Conservation (phyloP, 2,888 invertebrate species). For the Prenolepis imparis region DNA sequence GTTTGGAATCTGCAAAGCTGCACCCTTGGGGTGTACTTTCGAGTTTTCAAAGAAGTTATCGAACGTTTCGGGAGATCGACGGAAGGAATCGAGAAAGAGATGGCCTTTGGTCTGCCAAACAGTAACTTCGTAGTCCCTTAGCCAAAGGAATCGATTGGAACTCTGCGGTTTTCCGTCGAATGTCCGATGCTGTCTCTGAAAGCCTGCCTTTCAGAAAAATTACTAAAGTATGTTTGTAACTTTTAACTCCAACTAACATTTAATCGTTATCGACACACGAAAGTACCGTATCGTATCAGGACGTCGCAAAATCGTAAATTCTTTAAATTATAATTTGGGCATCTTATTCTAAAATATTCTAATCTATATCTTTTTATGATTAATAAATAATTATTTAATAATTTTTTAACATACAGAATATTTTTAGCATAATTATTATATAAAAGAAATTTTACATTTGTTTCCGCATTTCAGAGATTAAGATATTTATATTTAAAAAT, state of each 20-base stretch:
- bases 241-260: constrained; percentile 25
- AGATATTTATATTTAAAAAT: background rate
- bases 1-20: constrained; percentile 43
- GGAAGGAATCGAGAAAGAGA: constrained; percentile 47
- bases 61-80: constrained; percentile 45
- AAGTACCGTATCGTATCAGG: background rate
- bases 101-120: constrained; percentile 52
- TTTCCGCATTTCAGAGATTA: background rate
- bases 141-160: constrained; percentile 66
- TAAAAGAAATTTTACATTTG: background rate
- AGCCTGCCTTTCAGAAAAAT: constrained; percentile 18
- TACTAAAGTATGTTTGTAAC: constrained; percentile 38
- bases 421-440: background rate
- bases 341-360: background rate
- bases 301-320: background rate
- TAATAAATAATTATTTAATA: background rate
- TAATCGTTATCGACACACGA: background rate
- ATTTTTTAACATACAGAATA: background rate
- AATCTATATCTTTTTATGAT: background rate
- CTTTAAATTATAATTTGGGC: background rate
- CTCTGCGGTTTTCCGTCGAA: constrained; percentile 53
- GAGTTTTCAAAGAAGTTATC: constrained; percentile 62
- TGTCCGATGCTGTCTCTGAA: constrained; percentile 35
- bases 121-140: constrained; percentile 62
- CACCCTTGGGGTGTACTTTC: constrained; percentile 48